These are phyloP conservation scores for Procavia capensis DNA, from an alignment of 2,113 vertebrate genomes.

Conservation along the genomic window DNA sequence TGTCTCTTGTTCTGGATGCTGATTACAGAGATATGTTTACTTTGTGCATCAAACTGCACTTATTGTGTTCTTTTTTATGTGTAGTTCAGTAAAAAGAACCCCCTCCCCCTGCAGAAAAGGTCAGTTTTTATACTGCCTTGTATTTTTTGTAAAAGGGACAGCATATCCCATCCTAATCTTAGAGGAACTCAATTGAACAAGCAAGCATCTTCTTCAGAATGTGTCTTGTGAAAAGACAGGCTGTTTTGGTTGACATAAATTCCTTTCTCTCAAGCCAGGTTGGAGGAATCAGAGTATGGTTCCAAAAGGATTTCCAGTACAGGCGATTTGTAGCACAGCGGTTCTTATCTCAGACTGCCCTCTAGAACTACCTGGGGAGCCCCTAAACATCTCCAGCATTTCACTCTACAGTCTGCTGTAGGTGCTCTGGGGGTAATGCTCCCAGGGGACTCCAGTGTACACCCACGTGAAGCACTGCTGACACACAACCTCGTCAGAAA, in stretches of 20 bases:
- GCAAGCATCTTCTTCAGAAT: constrained; percentile 52
- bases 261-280: constrained; percentile 39
- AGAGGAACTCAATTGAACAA: constrained; percentile 58
- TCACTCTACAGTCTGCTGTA: background rate
- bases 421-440: background rate
- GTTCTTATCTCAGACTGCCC: constrained; percentile 14
- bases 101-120: background rate
- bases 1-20: constrained; percentile 40
- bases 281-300: background rate
- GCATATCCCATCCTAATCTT: constrained; percentile 46
- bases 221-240: constrained; percentile 31
- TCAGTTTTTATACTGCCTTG: background rate
- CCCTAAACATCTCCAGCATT: constrained; percentile 30
- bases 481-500: background rate
- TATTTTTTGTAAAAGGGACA: constrained; percentile 60
- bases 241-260: constrained; percentile 36
- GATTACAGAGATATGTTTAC: constrained; percentile 32
- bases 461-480: constrained; percentile 22
- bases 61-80: background rate
- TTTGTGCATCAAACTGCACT: constrained; percentile 33
- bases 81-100: constrained; percentile 41
- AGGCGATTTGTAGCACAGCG: background rate
- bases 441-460: background rate
- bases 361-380: background rate
- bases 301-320: constrained; percentile 36